Evolutionary conservation across 2,888 invertebrate genomes (phyloP).

Genomic region (Charanyca ferruginea): DNA sequence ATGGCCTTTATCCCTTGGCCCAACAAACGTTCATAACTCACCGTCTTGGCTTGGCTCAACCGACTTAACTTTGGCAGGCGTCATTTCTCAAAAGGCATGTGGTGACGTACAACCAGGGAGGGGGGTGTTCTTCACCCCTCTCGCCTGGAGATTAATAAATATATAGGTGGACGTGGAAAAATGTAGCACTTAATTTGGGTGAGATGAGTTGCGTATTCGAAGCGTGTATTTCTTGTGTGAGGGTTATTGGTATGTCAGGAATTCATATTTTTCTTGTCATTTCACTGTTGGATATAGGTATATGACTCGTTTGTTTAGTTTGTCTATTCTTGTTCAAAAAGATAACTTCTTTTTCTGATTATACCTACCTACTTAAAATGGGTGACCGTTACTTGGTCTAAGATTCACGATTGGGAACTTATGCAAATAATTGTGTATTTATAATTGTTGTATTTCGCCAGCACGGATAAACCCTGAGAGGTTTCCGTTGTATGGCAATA

Average conservation of each 20-base stretch:
- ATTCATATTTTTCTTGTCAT: constrained; percentile 63
- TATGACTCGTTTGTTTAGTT: constrained; percentile 1
- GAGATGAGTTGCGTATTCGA: constrained; percentile 85
- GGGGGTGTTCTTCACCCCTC: constrained; percentile 61
- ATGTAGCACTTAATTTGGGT: constrained; percentile 88
- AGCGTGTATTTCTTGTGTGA: constrained; percentile 71
- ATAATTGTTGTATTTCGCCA: too few relatives aligned
- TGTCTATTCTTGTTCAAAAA: background rate
- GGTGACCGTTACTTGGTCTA: too few relatives aligned
- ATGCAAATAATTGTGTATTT: too few relatives aligned
- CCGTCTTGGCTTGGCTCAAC: constrained; percentile 88
- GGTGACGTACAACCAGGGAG: constrained; percentile 82
- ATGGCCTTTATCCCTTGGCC: constrained; percentile 89
- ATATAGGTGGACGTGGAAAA: constrained; percentile 89
- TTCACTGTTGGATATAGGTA: constrained; percentile 31
- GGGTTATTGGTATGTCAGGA: constrained; percentile 65
- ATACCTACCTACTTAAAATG: too few relatives aligned
- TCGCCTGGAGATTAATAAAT: constrained; percentile 87
- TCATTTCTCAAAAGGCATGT: constrained; percentile 91
- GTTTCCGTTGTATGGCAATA: too few relatives aligned
- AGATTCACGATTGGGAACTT: background rate
- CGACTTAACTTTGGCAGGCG: constrained; percentile 91
- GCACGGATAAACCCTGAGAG: too few relatives aligned
- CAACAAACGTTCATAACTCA: constrained; percentile 90
- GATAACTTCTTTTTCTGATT: too few relatives aligned